These are phyloP conservation scores for Lamprotornis superbus DNA, from an alignment of 2,113 vertebrate genomes.

Conservation along the genomic window DNA sequence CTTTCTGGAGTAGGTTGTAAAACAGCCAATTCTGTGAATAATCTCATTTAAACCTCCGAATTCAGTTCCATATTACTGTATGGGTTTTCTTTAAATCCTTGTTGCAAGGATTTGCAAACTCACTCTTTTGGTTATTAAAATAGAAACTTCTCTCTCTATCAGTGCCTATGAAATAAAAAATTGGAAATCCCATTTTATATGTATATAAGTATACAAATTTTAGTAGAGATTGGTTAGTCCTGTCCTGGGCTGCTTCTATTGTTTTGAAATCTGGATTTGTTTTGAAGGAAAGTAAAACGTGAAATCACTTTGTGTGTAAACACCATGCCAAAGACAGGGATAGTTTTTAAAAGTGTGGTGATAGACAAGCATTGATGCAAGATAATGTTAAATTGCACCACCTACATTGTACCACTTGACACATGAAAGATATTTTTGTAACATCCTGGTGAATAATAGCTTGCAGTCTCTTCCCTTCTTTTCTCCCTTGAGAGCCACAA, in stretches of 20 bases:
- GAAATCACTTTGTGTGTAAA: not conserved
- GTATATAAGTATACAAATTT: not conserved
- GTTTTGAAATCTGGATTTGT: not conserved
- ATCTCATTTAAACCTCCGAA: not conserved
- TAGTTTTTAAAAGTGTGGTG: slow-evolving; percentile 9
- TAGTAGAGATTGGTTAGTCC: not conserved
- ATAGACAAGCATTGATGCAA: slow-evolving; percentile 15
- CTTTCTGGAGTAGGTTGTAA: not conserved
- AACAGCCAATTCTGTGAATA: not conserved
- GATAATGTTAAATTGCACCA: slow-evolving; percentile 43
- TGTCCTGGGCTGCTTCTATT: not conserved
- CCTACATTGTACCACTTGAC: not conserved
- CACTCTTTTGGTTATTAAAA: not conserved
- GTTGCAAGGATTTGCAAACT: not conserved
- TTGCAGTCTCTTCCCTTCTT: not conserved
- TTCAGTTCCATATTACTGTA: not conserved
- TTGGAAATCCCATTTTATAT: not conserved
- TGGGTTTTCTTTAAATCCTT: not conserved
- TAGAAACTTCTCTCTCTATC: not conserved
- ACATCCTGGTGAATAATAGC: slow-evolving; percentile 11
- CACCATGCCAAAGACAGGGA: slow-evolving; percentile 8
- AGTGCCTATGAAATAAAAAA: not conserved
- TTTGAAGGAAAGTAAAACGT: slow-evolving; percentile 1
- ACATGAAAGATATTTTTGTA: slow-evolving; percentile 12
- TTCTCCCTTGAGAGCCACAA: not conserved